These are phyloP conservation scores for Podarcis muralis DNA, from an alignment of 2,113 vertebrate genomes.

Conservation along the genomic window DNA sequence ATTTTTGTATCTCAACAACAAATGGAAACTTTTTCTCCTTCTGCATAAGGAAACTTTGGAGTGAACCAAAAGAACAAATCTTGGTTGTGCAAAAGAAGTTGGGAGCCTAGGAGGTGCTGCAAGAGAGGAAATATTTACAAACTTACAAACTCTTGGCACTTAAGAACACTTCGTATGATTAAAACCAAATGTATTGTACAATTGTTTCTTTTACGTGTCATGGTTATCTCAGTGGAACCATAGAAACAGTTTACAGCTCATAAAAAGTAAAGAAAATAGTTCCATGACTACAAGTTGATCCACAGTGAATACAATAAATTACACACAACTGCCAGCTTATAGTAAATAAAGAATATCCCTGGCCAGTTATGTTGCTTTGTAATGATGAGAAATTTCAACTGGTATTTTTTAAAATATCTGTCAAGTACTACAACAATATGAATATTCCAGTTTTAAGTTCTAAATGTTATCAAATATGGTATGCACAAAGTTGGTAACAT, in stretches of 20 bases:
- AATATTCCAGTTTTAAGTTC: neutral
- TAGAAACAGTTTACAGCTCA: neutral
- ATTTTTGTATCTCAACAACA: neutral
- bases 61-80: neutral
- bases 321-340: neutral
- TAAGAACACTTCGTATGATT: slow-evolving; percentile 2
- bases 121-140: neutral
- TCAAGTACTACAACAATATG: neutral
- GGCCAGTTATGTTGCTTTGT: neutral
- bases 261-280: slow-evolving; percentile 9
- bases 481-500: neutral
- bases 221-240: slow-evolving; percentile 16
- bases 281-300: neutral
- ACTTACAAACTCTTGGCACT: slow-evolving; percentile 4
- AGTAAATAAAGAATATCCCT: neutral
- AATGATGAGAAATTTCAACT: neutral
- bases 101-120: neutral
- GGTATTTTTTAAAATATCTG: neutral
- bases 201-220: neutral
- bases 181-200: slow-evolving; percentile 17
- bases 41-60: neutral
- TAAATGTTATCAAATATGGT: neutral
- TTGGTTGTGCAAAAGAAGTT: neutral
- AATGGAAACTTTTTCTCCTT: neutral
- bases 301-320: neutral